Base-by-base conservation (phyloP, 2,888 invertebrate genomes). In the Eudasyphora cyanicolor region DNA sequence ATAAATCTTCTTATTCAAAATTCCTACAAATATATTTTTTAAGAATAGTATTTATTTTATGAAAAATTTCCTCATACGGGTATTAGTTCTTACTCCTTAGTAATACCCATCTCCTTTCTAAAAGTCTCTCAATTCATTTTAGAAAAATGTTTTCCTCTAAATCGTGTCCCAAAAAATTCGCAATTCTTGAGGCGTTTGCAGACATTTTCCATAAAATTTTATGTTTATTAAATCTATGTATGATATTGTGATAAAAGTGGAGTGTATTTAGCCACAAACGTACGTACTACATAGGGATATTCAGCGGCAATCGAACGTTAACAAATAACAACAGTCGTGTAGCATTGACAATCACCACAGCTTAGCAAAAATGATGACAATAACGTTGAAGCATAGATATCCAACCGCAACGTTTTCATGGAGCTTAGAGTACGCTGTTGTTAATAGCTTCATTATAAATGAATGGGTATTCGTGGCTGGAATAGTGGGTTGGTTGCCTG, bases 371-470 rank as follows among this genome's bases (percentile, higher is more conserved):
- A 45, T n/a, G 45, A n/a, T 2, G 45, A 6, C 45, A 45, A 45
- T 12, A 45, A 45, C 38, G 38, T 10, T 38, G 2, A 38, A n/a
- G n/a, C 38, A 38, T 38, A 10, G 24, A 24, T 54, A 24, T 10
- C 54, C n/a, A n/a, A n/a, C n/a, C n/a, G n/a, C n/a, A n/a, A n/a
- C n/a, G n/a, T n/a, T n/a, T n/a, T n/a, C n/a, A n/a, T n/a, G n/a
- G n/a, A n/a, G n/a, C n/a, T n/a, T n/a, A n/a, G 24, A 7, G 12
- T 5, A 24, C 12, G 27, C 24, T 12, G n/a, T 45, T n/a, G 27
- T 57, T 57, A 57, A 57, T 57, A 57, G 57, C 57, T 57, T 57
- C 57, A 57, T 57, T 57, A 57, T 14, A 57, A 27, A 27, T 57
- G 27, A 27, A 57, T 14, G 12, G 57, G 14, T 57, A 4, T 21